Base-by-base conservation (phyloP, 2,113 vertebrate species). In the Tonatia bakeri region DNA sequence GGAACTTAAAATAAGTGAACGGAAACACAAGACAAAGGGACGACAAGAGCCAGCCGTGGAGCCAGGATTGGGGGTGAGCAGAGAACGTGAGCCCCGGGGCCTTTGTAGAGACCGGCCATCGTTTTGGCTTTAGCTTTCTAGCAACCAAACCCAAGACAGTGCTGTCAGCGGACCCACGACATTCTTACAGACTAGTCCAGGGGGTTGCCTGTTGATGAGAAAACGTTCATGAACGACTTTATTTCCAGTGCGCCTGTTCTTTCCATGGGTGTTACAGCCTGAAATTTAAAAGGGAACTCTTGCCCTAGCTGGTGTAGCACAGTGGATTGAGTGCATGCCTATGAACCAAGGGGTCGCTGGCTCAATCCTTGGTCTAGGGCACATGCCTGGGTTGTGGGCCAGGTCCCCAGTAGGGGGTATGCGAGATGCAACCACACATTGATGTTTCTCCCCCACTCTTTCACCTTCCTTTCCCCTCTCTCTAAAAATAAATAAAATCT, bases 201-300 rank as follows among this genome's bases (percentile, higher is more conserved):
- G n/a, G 15, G 73, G 76, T 36, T 64, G 11, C n/a, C 43, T 93
- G 0, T 89, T 84, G 89, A 50, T 72, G 75, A 20, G 83, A 91
- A 69, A 84, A 45, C 73, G 43, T 88, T 54, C 45, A 17, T 24
- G 22, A 94, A 31, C 91, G 73, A 28, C 13, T 90, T 64, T 64
- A 14, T 5, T 59, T 83, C 64, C 88, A 7, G 76, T 13, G 9
- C 84, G 0, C 59, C 79, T 84, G 1, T 38, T 45, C 36, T 65
- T 93, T 64, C 13, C 17, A 22, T 75, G 59, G 4, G 17, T 81
- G 70, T 36, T n/a, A 1, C 43, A 87, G 73, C 50, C 43, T 52
- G 56, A 61, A 75, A 81, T 59, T 96, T 24, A n/a, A 92, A 76
- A 90, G 82, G 45, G 81, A 79, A 26, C 38, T 56, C 43, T 87